Base-by-base conservation (phyloP, 2,797 vertebrate species). In the Clarias laeviceps region DNA sequence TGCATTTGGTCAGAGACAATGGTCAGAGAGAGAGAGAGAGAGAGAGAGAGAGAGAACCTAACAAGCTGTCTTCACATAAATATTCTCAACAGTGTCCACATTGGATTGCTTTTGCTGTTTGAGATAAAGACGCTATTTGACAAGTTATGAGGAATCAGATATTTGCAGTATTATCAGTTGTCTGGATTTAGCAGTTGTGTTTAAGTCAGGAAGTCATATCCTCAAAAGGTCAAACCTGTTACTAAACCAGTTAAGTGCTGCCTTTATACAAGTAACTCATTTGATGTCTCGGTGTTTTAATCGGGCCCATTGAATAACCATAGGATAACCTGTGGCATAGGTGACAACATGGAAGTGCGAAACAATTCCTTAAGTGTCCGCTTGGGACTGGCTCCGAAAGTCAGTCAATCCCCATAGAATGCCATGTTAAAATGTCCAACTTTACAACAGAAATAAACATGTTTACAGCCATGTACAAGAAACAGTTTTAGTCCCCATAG, bases 81-180 rank as follows among this genome's bases (percentile, higher is more conserved):
- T 34, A 14, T 22, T 11, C 15, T 15, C 1, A 40, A 15, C 7
- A 2, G 45, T 29, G 65, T 18, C 59, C 37, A 64, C 45, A 80
- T 22, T 17, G 56, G 20, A 78, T 4, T 40, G 34, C 22, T 40
- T 37, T 64, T 83, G n/a, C 37, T 64, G 82, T 62, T 45, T 45
- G n/a, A 66, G 22, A 84, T 65, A 61, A 64, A 76, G 72, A 45
- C 54, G 29, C 29, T 0, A 84, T 84, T 68, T 77, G 14, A 57
- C 73, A n/a, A 32, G 29, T 27, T 64, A n/a, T 45, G 59, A 65
- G 8, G 3, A 80, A 45, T 64, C 34, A 18, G 77, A 79, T 27
- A 59, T 64, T 59, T 79, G 14, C 12, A 62, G 5, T 40, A n/a
- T 62, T 34, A 62, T 40, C 34, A 18, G 34, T 40, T 62, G 57